These are phyloP conservation scores for Halictus ligatus DNA, from an alignment of 2,888 invertebrate genomes.

Conservation along the genomic window DNA sequence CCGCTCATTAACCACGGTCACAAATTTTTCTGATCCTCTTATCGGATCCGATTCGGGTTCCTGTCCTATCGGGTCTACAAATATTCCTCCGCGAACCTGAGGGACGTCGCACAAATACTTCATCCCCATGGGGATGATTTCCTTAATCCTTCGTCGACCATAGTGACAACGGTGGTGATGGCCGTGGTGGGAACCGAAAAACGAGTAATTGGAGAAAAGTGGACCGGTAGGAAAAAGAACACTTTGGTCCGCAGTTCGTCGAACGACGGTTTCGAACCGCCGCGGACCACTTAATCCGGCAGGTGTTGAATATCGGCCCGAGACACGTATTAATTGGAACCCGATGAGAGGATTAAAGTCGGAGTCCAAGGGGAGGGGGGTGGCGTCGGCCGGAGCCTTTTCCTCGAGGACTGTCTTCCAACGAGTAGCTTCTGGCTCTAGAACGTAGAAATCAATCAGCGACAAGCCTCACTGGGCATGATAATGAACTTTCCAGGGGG, in stretches of 20 bases:
- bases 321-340: conserved; percentile 64
- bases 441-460: conserved; percentile 12
- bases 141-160: conserved; percentile 40
- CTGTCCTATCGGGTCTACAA: conserved; percentile 42
- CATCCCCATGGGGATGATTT: conserved; percentile 43
- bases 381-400: conserved; percentile 29
- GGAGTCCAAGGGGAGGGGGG: background rate
- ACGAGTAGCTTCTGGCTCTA: background rate
- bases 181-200: background rate
- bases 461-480: background rate
- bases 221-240: background rate
- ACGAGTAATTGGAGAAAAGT: background rate
- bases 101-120: background rate
- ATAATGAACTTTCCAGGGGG: conserved; percentile 2
- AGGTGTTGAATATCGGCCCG: conserved; percentile 35
- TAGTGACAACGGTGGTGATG: background rate
- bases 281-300: conserved; percentile 45
- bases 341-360: conserved; percentile 62
- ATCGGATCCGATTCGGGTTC: conserved; percentile 53
- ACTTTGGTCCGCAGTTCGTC: background rate
- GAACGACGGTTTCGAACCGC: conserved; percentile 40
- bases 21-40: conserved; percentile 46
- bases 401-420: conserved; percentile 10
- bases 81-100: conserved; percentile 11
- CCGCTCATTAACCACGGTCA: conserved; percentile 31